Evolutionary conservation across 2,888 invertebrate species (phyloP), one percentile per base, ranked within the genome.

Genomic region (Odontomyia ornata): DNA sequence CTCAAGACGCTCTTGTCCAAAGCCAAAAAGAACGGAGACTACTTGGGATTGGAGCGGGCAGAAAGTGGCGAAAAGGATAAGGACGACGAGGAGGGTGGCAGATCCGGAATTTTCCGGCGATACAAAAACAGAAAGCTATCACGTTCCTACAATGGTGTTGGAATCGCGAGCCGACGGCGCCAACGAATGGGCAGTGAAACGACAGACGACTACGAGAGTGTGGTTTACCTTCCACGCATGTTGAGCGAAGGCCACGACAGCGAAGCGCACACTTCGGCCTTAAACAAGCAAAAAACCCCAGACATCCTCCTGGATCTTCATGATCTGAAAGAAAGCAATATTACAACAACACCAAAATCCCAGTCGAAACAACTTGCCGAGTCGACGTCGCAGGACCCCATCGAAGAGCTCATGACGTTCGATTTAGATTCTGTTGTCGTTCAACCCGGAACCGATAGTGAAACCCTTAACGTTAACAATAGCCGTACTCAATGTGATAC

Each of bases 271-370:
- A 9, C 47, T 3, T 21, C 60, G 15, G 47, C 65, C 21, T 84
- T 84, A 77, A 65, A 62, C 3, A 75, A 76, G 21, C 79, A 77
- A 52, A 79, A 65, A 28, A 86, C 86, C 30, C 86, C 86, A 57
- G 86, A 86, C 78, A 84, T 86, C 65, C 82, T 86, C 62, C 81
- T 86, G 67, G 86, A 86, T 80, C 83, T 86, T 28, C 86, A 86
- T 80, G 84, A 75, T 56, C 77, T 81, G 80, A 62, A 78, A 78
- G 69, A 77, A 79, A 69, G 71, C 62, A 76, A 71, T 71, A 52
- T 46, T 9, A 75, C 64, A 43, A 30, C 76, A 57, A 71, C 56
- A 60, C 56, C 76, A 62, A 56, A 30, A 47, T 57, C 56, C 4
- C 75, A 75, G 43, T 73, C 73, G 73, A 73, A 57, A 15, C 60